Evolutionary conservation across 2,888 invertebrate genomes (phyloP), one percentile per base, ranked within the genome.

Genomic region (Sesia apiformis): DNA sequence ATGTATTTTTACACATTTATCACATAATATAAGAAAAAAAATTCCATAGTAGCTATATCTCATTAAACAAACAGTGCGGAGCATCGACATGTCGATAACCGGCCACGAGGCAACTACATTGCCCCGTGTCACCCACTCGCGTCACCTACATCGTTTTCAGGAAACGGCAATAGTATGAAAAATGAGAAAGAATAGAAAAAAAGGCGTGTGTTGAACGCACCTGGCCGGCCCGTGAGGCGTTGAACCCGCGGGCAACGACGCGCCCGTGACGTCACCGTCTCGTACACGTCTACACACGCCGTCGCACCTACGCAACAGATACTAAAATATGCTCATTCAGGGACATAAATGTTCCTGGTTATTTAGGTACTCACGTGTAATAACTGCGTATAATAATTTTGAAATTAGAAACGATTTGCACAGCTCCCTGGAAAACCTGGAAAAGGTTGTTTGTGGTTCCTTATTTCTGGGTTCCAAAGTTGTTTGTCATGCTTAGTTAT

Each of bases 231-330:
- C 63, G 63, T 63, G 69, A 76, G 83, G 69, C 83, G 79, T 80
- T 83, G 86, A 84, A 77, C 84, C 74, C 72, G 23, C 52, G 54
- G 49, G 63, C 65, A 82, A 77, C 77, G 74, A 73, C 79, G 78
- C 78, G 78, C 83, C 84, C 74, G 84, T 85, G 84, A 84, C 84
- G 84, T 86, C 81, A 81, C 58, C 64, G 78, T 76, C 78, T 78
- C 76, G 74, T 67, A 69, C 68, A 63, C 69, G 78, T 79, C 80
- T 79, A 66, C 68, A 66, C 67, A 64, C 68, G 69, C 66, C 72
- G 66, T 67, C 70, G 74, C 72, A 64, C 76, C 73, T 70, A 76
- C 76, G 70, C 72, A 68, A 64, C 60, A 49, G 52, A 39, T 40
- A 40, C 52, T 52, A 52, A 52, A 62, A 61, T 61, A 65, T 63